A percentile compares a stretch with the other conserved stretches of the same genome.
Evolutionary conservation across 2,888 invertebrate genomes (phyloP).

Genomic region (Trichopoda pennipes): DNA sequence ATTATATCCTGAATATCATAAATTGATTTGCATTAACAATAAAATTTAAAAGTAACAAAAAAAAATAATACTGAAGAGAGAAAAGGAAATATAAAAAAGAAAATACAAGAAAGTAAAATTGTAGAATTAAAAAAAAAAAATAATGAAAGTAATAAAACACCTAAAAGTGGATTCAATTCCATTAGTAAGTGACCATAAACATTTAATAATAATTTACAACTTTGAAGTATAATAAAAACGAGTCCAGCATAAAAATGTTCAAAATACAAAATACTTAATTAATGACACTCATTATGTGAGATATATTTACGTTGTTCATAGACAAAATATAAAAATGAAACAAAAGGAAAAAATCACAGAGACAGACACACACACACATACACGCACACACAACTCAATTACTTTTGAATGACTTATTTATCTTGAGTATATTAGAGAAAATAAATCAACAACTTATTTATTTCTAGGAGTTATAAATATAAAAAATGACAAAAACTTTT

Average conservation of each 20-base stretch:
- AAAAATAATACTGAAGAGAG: neutral
- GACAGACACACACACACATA: too few relatives aligned
- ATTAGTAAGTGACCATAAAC: slow-evolving; percentile 32
- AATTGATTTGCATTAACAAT: too few relatives aligned
- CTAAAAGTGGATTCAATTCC: neutral
- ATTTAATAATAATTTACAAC: slow-evolving; percentile 20
- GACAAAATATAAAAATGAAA: neutral
- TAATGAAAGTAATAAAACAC: slow-evolving; percentile 1
- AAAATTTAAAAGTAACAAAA: neutral
- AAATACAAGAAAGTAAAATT: neutral
- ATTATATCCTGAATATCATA: slow-evolving; percentile 15
- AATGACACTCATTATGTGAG: slow-evolving; percentile 14
- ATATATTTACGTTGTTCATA: neutral
- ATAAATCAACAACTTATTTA: slow-evolving; percentile 9
- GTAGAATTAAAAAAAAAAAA: neutral
- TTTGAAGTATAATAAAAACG: neutral
- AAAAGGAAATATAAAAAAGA: neutral
- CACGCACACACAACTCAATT: neutral
- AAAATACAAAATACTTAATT: slow-evolving; percentile 27
- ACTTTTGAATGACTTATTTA: slow-evolving; percentile 9
- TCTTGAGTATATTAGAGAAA: slow-evolving; percentile 11
- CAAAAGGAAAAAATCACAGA: too few relatives aligned
- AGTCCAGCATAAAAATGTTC: neutral
- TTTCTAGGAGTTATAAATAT: neutral
- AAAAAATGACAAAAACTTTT: neutral